Base-by-base conservation (phyloP, 2,888 invertebrate genomes). In the Stenolophus ochropezus region DNA sequence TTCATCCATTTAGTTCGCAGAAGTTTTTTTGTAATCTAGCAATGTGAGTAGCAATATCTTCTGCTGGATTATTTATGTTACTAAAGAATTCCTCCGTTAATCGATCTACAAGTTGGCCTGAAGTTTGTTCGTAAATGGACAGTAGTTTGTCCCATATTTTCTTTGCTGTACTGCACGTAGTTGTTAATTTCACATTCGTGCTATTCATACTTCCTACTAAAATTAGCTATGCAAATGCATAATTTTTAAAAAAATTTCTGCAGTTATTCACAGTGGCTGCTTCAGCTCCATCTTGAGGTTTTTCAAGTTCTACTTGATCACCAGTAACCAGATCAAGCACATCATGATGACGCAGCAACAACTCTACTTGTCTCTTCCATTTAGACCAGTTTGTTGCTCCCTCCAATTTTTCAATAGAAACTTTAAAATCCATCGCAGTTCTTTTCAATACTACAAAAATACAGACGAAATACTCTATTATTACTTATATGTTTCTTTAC, bases 11-110 rank as follows among this genome's bases (percentile, higher is more conserved):
- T 21, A 83, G 42, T 65, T 84, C 83, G 18, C 73, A 18, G 75
- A 83, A 83, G 61, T 78, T 81, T 61, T 61, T 49, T 58, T 84
- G 80, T 47, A 83, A 75, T 11, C 75, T 69, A 47, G 82, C 81
- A 56, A 85, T 58, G 49, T 84, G 82, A 2, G 83, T 74, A 42
- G 82, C 82, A 18, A 85, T 83, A 49, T 82, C 82, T 75, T 85
- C 84, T 58, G 47, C 18, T 14, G 56, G 27, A 71, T 78, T 78
- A 2, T 80, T 83, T 84, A 20, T 83, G 23, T 47, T 20, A 1
- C 21, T 81, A 23, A 84, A 84, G 56, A 85, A 83, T 73, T 83
- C 25, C 51, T 84, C 83, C 75, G 84, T 79, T 4, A 84, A 75
- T 18, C 83, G 33, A 75, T 84, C 84, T 16, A 84, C 76, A 8